These are phyloP conservation scores for Hirtodrosophila histrioides DNA, from an alignment of 2,888 invertebrate species.

Conservation along the genomic window DNA sequence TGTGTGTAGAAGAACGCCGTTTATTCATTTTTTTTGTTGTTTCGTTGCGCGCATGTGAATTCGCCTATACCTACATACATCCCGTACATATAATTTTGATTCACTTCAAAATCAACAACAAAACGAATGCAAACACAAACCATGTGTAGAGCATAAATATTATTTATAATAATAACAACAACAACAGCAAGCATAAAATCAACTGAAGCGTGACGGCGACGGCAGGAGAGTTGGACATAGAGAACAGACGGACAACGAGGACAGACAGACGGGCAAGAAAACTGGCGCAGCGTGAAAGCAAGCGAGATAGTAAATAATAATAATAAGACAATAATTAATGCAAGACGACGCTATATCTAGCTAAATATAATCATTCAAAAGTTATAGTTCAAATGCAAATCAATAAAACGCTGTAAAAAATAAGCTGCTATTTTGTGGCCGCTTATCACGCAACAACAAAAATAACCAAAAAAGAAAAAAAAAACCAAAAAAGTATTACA, in stretches of 20 bases:
- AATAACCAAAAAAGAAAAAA: constrained; percentile 17
- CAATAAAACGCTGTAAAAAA: constrained; percentile 33
- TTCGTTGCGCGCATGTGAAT: constrained; percentile 34
- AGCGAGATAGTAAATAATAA: constrained; percentile 41
- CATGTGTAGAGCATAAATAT: constrained; percentile 23
- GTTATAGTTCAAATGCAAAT: constrained; percentile 37
- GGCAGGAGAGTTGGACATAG: constrained; percentile 21
- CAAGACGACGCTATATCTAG: constrained; percentile 11
- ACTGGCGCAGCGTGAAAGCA: constrained; percentile 49
- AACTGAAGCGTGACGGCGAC: constrained; percentile 63
- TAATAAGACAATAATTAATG: constrained; percentile 38
- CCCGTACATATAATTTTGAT: constrained; percentile 1
- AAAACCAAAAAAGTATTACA: constrained; percentile 41
- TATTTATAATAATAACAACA: constrained; percentile 15
- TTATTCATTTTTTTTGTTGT: constrained; percentile 19
- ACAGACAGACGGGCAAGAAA: constrained; percentile 5
- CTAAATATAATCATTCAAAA: constrained; percentile 14
- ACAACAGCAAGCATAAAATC: constrained; percentile 23
- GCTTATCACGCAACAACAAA: constrained; percentile 48
- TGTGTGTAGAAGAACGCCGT: constrained; percentile 24
- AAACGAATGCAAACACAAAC: constrained; percentile 2
- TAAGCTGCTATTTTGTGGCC: not conserved
- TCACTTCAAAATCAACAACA: constrained; percentile 19
- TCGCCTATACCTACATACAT: not conserved
- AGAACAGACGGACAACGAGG: constrained; percentile 26